Conservation (phyloP, 1,140 invertebrate genomes). For the Heliconius eleuchia region DNA sequence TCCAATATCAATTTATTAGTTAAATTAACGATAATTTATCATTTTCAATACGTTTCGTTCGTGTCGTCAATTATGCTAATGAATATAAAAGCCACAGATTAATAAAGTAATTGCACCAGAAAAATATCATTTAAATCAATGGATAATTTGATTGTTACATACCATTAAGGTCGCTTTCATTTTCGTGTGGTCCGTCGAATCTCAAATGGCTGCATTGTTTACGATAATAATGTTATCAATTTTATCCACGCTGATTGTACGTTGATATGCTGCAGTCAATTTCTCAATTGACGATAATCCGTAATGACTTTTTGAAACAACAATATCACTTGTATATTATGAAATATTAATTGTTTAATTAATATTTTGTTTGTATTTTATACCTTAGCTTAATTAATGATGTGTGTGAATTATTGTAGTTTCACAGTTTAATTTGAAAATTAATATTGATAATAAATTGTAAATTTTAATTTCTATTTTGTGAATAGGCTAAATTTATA, state of each 20-base stretch:
- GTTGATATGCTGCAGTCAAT: slow-evolving; percentile 1
- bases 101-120: slow-evolving; percentile 27
- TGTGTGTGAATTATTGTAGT: too few species aligned
- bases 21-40: slow-evolving; percentile 21
- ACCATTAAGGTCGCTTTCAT: slow-evolving; percentile 16
- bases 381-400: too few species aligned
- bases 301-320: slow-evolving; percentile 12
- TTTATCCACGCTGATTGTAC: slow-evolving; percentile 18
- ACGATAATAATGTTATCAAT: slow-evolving; percentile 16
- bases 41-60: slow-evolving; percentile 23
- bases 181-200: slow-evolving; percentile 17
- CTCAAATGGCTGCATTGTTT: slow-evolving; percentile 14
- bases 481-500: neutral
- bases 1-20: slow-evolving; percentile 20
- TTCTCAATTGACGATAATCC: slow-evolving; percentile 5
- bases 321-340: neutral
- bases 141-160: slow-evolving; percentile 22
- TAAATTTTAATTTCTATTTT: neutral
- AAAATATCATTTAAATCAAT: slow-evolving; percentile 25
- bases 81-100: slow-evolving; percentile 17
- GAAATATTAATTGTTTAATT: slow-evolving; percentile 1
- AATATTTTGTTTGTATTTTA: neutral
- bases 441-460: neutral
- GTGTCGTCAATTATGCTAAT: slow-evolving; percentile 22
- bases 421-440: too few species aligned